Base-by-base conservation (phyloP, 2,888 invertebrate species). In the Drosophila neonasuta region DNA sequence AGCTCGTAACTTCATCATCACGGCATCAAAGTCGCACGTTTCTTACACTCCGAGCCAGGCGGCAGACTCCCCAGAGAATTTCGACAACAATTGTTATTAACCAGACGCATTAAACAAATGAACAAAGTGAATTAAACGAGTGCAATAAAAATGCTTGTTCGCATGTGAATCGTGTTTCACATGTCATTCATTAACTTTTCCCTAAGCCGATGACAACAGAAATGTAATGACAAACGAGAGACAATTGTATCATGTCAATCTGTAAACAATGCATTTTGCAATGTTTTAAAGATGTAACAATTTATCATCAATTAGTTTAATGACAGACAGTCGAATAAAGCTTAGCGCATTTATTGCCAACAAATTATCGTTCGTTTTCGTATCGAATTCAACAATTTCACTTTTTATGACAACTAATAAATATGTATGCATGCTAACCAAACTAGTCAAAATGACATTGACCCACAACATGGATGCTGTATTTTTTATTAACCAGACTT, bases 31-130 rank as follows among this genome's bases (percentile, higher is more conserved):
- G 54, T 45, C 52, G 29, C 55, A 44, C 46, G 55, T 11, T 51
- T 11, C 34, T 54, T 69, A 17, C 48, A 8, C 69, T 41, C 11
- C 8, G 41, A 34, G 36, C 24, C 39, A 30, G 30, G n/a, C 11
- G 9, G 29, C 36, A 79, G 77, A 79, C 65, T 76, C 85, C 70
- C 59, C 42, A 32, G 80, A 59, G 86, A 60, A 66, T 69, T 77
- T 63, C 24, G 8, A 29, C 65, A 41, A 30, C 57, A 67, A 81
- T 79, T 84, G 59, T 62, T 71, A 59, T 42, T 56, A 68, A 44
- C 65, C 80, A 81, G 82, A 85, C 85, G 74, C 70, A 80, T 85
- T 82, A 77, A 52, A 59, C 49, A 77, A 80, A 85, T 79, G 65
- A 71, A 61, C 32, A 77, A 72, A 67, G 63, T 58, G 64, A 71